phyloP scores from a whole-genome alignment of 53 echinoderm and acorn worm species.

The Mesocentrotus franciscanus region DNA sequence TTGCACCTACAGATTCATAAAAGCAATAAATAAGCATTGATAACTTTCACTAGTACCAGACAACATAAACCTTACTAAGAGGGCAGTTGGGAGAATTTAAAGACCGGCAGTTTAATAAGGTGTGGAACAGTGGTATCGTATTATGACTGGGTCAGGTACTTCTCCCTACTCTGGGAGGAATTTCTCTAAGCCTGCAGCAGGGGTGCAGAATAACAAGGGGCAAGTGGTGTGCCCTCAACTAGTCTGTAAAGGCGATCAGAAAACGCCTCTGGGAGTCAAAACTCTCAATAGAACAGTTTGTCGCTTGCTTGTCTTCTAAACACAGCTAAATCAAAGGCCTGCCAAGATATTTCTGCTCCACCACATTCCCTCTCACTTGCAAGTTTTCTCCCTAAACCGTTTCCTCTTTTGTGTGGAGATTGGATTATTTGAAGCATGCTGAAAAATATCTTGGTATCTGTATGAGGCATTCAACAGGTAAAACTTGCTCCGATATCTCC shows the following conservation, averaged over 20 bases:
- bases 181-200: constrained; percentile 50
- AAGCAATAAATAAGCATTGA: not conserved
- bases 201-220: constrained; percentile 56
- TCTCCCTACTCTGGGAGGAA: constrained; percentile 34
- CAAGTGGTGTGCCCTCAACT: constrained; percentile 60
- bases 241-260: constrained; percentile 54
- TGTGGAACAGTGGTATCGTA: not conserved
- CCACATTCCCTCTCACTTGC: constrained; percentile 54
- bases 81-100: constrained; percentile 15
- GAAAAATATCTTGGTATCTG: constrained; percentile 10
- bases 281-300: constrained; percentile 35
- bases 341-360: constrained; percentile 34
- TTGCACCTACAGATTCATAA: not conserved
- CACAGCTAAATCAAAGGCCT: constrained; percentile 45
- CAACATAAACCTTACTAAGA: not conserved
- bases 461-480: constrained; percentile 13
- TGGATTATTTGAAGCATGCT: constrained; percentile 60
- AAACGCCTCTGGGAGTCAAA: constrained; percentile 41
- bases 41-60: not conserved
- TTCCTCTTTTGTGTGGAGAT: constrained; percentile 53
- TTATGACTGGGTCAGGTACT: not conserved
- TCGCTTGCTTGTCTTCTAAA: constrained; percentile 64
- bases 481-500: not conserved
- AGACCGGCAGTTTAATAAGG: not conserved
- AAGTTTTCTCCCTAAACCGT: constrained; percentile 53